Evolutionary conservation across 2,113 vertebrate species (phyloP), one percentile per base, ranked within the genome.

Genomic region (Polypterus senegalus): DNA sequence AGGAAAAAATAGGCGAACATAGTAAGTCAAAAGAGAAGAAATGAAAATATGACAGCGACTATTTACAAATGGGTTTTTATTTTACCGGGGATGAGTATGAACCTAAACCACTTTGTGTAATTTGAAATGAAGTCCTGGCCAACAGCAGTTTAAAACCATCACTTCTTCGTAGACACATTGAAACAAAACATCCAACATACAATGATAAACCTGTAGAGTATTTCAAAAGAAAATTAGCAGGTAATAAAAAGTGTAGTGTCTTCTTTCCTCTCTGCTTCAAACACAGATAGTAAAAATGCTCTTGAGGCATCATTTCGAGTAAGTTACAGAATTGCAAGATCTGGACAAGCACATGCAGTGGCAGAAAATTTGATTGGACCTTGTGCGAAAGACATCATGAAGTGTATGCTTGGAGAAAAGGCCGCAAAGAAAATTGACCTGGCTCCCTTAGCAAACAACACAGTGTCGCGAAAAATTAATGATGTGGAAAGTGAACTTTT

Each of bases 321-420:
- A 53, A 76, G 74, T 69, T 77, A 74, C 61, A 69, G 70, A 59
- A 64, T 76, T 64, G 68, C 74, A 45, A 66, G 67, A 62, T 72
- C 71, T 68, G 73, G 76, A 68, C 70, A 80, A 62, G 67, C 73
- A 63, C 76, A 76, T 57, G 77, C 76, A 53, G 65, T 75, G 62
- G 73, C 67, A 65, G 70, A 78, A 71, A 70, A 75, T 56, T 69
- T 77, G 63, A 79, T 79, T 56, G 74, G 75, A 44, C 76, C 70
- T 65, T 74, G 63, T 67, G 76, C 73, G 51, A 79, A 76, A 71
- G 72, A 77, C 53, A 69, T 76, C 5, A 65, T 81, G 54, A 73
- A 70, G 63, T 67, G 61, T 48, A 74, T 78, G 77, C 73, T 74
- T 74, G 75, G 74, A 9, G 73, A 77, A 69, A 71, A 72, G 6